A percentile compares a stretch with the other conserved stretches of the same genome.
Conservation (phyloP, 2,888 invertebrate genomes). For the Itoplectis maculator region DNA sequence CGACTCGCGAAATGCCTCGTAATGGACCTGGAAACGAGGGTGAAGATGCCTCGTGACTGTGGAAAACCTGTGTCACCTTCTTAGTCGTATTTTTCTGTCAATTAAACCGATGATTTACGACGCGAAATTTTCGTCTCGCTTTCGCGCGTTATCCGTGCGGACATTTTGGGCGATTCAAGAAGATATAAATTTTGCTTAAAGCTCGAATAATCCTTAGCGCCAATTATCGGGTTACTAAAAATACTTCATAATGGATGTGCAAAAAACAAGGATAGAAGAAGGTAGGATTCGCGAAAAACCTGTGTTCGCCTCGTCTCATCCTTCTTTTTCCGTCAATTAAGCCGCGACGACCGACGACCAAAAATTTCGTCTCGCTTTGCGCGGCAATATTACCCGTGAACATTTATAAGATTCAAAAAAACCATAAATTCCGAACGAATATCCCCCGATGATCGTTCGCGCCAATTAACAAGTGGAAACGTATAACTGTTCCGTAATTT, state of each 20-base stretch:
- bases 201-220: too few species aligned
- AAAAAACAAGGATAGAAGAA: too few species aligned
- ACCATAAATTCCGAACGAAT: slow-evolving; percentile 19
- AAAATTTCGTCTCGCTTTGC: too few species aligned
- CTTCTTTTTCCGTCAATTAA: too few species aligned
- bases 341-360: too few species aligned
- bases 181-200: neutral
- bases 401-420: neutral
- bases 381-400: neutral
- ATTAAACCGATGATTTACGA: slow-evolving; percentile 64
- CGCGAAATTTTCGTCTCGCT: slow-evolving; percentile 33
- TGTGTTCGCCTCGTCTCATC: too few species aligned
- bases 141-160: slow-evolving; percentile 31
- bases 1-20: slow-evolving; percentile 43
- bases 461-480: slow-evolving; percentile 49
- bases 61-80: slow-evolving; percentile 3
- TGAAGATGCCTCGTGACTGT: neutral
- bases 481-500: slow-evolving; percentile 43
- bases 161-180: neutral
- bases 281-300: too few species aligned
- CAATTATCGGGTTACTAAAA: too few species aligned
- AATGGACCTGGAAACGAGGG: slow-evolving; percentile 30
- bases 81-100: slow-evolving; percentile 60
- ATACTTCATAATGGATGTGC: too few species aligned
- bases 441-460: slow-evolving; percentile 43